Evolutionary conservation across 2,113 vertebrate genomes (phyloP).

Genomic region (Bubo blakistoni): DNA sequence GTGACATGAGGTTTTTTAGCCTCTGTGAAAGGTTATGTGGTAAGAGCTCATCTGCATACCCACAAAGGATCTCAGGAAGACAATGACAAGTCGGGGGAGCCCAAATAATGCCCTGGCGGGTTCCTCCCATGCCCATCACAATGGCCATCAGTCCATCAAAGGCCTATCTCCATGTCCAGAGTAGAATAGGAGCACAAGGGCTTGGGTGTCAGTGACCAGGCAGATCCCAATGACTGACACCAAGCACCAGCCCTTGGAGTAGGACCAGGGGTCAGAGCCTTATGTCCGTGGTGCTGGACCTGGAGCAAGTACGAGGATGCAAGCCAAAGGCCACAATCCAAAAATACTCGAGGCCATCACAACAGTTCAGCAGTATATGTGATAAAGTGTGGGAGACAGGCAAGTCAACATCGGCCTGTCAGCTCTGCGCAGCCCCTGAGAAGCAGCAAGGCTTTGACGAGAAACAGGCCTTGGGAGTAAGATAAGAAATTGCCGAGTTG

Average conservation of each 20-base stretch:
- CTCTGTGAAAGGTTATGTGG: not conserved
- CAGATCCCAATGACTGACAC: not conserved
- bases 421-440: no score
- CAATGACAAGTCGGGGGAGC: not conserved
- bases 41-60: not conserved
- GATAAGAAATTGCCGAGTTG: no score
- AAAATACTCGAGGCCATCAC: not conserved
- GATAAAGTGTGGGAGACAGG: not conserved
- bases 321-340: not conserved
- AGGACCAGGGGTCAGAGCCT: not conserved
- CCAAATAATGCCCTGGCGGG: not conserved
- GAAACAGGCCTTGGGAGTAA: no score
- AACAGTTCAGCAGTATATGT: not conserved
- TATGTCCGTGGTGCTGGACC: not conserved
- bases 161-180: not conserved
- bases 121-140: not conserved
- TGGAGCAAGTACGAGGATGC: not conserved
- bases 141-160: not conserved
- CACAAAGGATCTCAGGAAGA: not conserved
- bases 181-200: not conserved
- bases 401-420: no score
- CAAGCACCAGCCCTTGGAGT: rapidly evolving
- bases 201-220: not conserved
- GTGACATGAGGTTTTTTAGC: not conserved
- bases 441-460: no score